phyloP scores from a whole-genome alignment of 2,797 vertebrate species.

The Odontamblyopus lacepedii region DNA sequence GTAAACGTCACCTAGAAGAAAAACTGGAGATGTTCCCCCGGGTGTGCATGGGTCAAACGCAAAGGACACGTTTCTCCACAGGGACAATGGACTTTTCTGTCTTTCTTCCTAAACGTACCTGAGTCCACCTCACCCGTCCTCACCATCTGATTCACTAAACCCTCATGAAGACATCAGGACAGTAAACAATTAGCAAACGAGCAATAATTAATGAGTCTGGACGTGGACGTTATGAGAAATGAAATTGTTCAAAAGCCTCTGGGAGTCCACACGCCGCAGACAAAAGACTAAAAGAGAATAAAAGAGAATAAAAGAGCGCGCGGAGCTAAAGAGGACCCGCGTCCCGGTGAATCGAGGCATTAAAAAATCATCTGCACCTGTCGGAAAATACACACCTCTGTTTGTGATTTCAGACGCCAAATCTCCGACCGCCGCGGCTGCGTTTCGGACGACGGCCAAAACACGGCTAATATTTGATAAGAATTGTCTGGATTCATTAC shows the following conservation, averaged over 20 bases:
- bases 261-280: neutral
- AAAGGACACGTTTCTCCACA: too few species aligned
- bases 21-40: too few species aligned
- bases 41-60: too few species aligned
- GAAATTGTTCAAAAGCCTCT: neutral
- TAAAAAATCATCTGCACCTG: conserved; percentile 1
- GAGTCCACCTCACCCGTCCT: neutral
- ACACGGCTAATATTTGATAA: conserved; percentile 61
- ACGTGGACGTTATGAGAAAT: conserved; percentile 1
- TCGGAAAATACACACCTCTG: conserved; percentile 24
- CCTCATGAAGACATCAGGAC: neutral
- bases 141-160: conserved; percentile 28
- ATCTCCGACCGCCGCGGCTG: conserved; percentile 34
- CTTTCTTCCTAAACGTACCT: neutral
- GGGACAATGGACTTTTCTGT: too few species aligned
- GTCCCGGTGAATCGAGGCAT: neutral
- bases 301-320: neutral
- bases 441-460: conserved; percentile 24
- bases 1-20: too few species aligned
- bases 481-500: conserved; percentile 35
- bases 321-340: neutral
- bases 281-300: too few species aligned
- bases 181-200: neutral
- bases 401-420: conserved; percentile 59
- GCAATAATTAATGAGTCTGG: neutral